phyloP scores from a whole-genome alignment of 2,888 invertebrate species.

The Mystacides longicornis region DNA sequence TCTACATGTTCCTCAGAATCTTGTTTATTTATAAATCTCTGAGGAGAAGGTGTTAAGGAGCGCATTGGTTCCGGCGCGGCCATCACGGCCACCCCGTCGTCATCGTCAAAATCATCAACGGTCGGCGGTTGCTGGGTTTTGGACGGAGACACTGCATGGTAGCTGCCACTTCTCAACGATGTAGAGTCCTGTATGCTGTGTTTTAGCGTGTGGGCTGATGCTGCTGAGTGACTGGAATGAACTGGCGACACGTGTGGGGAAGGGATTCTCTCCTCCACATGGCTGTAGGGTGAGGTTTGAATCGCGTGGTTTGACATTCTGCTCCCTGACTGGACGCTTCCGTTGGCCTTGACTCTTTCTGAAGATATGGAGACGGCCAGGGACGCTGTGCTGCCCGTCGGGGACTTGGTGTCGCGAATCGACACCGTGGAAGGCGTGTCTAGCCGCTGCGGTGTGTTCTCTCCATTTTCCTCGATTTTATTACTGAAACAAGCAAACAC shows the following conservation, averaged over 20 bases:
- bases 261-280: neutral
- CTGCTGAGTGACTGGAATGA: neutral
- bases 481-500: slow-evolving; percentile 20
- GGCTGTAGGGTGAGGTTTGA: neutral
- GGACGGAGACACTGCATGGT: neutral
- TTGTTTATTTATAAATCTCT: slow-evolving; percentile 21
- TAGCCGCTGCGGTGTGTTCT: slow-evolving; percentile 18
- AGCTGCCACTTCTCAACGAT: neutral
- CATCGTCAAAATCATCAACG: slow-evolving; percentile 16
- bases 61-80: slow-evolving; percentile 17
- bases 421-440: slow-evolving; percentile 7
- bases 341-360: neutral
- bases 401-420: slow-evolving; percentile 13
- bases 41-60: slow-evolving; percentile 19
- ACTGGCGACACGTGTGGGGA: neutral
- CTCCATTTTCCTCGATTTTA: slow-evolving; percentile 22
- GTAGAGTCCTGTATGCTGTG: neutral
- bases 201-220: neutral
- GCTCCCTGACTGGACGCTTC: neutral
- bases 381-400: slow-evolving; percentile 15
- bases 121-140: slow-evolving; percentile 9
- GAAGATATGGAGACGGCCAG: slow-evolving; percentile 1
- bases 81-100: neutral
- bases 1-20: slow-evolving; percentile 19
- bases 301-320: neutral